phyloP scores from a whole-genome alignment of 2,797 vertebrate genomes.

The Lithobates pipiens region DNA sequence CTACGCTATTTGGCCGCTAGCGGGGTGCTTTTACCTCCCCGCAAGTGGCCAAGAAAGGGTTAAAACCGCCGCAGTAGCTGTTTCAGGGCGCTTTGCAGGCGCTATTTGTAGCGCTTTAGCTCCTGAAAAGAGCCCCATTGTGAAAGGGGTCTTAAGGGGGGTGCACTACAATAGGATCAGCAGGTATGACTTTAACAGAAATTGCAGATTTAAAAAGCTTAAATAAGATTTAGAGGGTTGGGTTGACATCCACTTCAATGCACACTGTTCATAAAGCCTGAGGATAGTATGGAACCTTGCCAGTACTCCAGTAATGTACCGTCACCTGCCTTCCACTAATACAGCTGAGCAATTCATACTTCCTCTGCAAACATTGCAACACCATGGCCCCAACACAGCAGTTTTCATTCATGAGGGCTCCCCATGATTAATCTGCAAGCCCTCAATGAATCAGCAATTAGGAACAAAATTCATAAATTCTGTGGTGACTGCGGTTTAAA shows the following conservation, averaged over 20 bases:
- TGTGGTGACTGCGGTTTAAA: conserved; percentile 37
- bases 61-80: too few relatives aligned
- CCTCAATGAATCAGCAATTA: conserved; percentile 51
- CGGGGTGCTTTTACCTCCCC: too few relatives aligned
- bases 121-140: too few relatives aligned
- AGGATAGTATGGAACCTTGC: not conserved
- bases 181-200: too few relatives aligned
- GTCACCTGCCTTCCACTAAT: not conserved
- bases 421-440: conserved; percentile 26
- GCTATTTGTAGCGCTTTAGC: too few relatives aligned
- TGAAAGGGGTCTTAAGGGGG: too few relatives aligned
- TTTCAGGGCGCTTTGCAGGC: too few relatives aligned
- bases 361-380: conserved; percentile 44
- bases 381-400: conserved; percentile 6
- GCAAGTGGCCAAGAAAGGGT: too few relatives aligned
- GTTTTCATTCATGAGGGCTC: conserved; percentile 11
- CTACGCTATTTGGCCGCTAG: too few relatives aligned
- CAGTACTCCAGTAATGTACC: not conserved
- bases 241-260: not conserved
- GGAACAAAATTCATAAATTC: not conserved
- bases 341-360: conserved; percentile 2
- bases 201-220: too few relatives aligned
- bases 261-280: not conserved
- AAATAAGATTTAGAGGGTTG: too few relatives aligned
- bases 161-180: too few relatives aligned